These are phyloP conservation scores for Petrolisthes cinctipes DNA, from an alignment of 2,888 invertebrate genomes.

Conservation along the genomic window DNA sequence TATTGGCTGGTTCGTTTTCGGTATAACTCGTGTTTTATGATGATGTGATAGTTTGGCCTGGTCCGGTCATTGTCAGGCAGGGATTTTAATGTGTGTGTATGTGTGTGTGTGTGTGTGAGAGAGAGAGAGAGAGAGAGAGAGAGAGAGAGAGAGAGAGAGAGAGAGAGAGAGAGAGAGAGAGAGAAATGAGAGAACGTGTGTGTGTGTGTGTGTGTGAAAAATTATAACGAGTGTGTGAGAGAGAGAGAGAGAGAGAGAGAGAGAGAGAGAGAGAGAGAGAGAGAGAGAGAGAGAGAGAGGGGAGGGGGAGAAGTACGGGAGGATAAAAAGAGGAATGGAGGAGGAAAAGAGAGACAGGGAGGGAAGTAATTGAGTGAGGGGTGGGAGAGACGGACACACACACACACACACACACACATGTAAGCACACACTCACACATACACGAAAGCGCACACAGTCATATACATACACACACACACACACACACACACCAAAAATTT, in stretches of 20 bases:
- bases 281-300: constrained; percentile 6
- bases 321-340: neutral
- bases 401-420: neutral
- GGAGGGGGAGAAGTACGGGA: neutral
- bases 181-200: neutral
- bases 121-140: neutral
- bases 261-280: constrained; percentile 5
- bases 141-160: neutral
- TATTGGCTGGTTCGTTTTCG: too few relatives aligned
- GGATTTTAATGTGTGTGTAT: too few relatives aligned
- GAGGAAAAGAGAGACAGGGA: neutral
- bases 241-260: neutral
- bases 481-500: neutral
- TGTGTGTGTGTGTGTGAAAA: constrained; percentile 1
- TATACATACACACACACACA: neutral
- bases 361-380: neutral
- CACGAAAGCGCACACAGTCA: neutral
- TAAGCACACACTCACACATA: neutral
- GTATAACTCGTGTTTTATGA: too few relatives aligned
- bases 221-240: neutral
- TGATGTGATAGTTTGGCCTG: too few relatives aligned
- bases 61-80: too few relatives aligned
- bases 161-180: neutral
- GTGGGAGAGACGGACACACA: neutral
- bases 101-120: too few relatives aligned